Conservation (phyloP, 2,113 vertebrate genomes). For the Lepus timidus region DNA sequence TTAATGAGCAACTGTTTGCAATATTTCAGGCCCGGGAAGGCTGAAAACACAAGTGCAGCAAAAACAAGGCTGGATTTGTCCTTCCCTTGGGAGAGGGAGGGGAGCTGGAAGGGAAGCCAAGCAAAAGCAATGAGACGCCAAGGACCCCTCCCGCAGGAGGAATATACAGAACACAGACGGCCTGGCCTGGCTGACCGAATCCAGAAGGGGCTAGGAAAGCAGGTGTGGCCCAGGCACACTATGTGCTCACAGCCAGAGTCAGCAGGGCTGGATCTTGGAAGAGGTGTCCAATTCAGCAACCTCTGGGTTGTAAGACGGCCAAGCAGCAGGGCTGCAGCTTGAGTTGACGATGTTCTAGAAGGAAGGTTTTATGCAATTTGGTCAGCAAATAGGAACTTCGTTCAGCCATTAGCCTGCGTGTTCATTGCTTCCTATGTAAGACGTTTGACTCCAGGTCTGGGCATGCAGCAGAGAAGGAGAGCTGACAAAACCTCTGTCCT, state of each 20-base stretch:
- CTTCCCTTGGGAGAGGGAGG: neutral
- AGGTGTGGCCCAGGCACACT: neutral
- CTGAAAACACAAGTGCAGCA: neutral
- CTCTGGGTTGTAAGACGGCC: neutral
- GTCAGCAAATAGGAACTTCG: neutral
- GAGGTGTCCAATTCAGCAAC: neutral
- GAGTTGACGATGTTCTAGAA: neutral
- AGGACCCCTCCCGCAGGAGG: neutral
- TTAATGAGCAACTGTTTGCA: slow-evolving; percentile 47
- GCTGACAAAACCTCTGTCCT: neutral
- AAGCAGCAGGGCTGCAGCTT: neutral
- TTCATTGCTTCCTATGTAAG: neutral
- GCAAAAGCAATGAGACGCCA: neutral
- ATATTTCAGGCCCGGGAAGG: neutral
- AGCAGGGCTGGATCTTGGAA: neutral
- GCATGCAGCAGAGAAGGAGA: neutral
- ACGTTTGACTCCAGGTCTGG: neutral
- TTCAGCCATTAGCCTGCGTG: neutral
- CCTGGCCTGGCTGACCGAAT: accelerated
- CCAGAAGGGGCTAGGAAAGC: neutral
- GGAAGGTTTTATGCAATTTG: neutral
- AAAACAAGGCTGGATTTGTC: neutral
- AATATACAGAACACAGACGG: neutral
- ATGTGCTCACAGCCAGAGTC: neutral
- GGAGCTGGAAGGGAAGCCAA: neutral